Percentiles rank a stretch among this genome's conserved stretches.
Evolutionary conservation across 1,140 invertebrate genomes (phyloP).

Genomic region (Platyscapa corneri): DNA sequence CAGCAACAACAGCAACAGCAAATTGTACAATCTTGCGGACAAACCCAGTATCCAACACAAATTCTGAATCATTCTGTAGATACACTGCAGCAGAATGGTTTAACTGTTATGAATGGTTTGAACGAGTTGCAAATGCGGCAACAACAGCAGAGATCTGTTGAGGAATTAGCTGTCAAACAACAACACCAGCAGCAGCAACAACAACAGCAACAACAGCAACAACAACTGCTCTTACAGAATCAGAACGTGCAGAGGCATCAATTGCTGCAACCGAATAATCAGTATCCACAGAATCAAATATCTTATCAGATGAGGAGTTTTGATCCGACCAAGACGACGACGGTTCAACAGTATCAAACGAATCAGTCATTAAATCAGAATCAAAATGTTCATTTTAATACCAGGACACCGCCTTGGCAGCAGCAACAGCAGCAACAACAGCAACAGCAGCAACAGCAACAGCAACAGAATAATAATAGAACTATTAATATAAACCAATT

Average conservation of each 20-base stretch:
- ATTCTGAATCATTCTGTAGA: conserved; percentile 63
- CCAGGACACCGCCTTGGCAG: conserved; percentile 79
- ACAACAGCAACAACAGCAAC: conserved; percentile 64
- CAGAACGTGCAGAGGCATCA: conserved; percentile 69
- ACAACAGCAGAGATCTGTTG: conserved; percentile 58
- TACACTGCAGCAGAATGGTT: conserved; percentile 62
- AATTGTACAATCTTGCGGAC: conserved; percentile 64
- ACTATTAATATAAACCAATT: conserved; percentile 52
- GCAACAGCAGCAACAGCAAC: conserved; percentile 64
- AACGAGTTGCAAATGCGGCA: conserved; percentile 64
- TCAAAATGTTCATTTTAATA: conserved; percentile 67
- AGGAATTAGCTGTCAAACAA: conserved; percentile 68
- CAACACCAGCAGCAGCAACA: conserved; percentile 66
- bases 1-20: conserved; percentile 64
- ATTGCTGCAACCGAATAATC: conserved; percentile 66
- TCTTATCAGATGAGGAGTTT: conserved; percentile 67
- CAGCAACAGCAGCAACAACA: conserved; percentile 67
- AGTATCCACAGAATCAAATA: conserved; percentile 77
- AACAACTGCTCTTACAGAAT: conserved; percentile 68
- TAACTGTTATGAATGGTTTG: conserved; percentile 62
- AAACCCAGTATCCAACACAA: conserved; percentile 65
- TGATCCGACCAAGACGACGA: conserved; percentile 58
- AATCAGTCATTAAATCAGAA: conserved; percentile 50
- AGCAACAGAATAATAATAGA: conserved; percentile 60
- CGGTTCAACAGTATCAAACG: conserved; percentile 62